phyloP scores from a whole-genome alignment of 2,888 invertebrate species.

The Spatulosminthurus flaviceps region DNA sequence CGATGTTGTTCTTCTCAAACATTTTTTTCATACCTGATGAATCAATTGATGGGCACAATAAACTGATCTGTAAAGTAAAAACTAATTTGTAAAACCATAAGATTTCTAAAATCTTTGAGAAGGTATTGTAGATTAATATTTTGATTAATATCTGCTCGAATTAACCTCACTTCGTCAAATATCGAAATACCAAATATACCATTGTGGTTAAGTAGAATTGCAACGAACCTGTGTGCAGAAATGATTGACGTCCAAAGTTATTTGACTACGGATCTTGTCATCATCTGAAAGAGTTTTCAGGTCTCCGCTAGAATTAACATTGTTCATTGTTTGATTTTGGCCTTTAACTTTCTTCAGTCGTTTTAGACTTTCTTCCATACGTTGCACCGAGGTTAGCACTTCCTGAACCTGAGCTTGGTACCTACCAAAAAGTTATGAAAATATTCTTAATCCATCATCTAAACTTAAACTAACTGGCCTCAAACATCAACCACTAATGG shows the following conservation, averaged over 20 bases:
- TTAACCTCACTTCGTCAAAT: no score
- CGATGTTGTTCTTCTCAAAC: constrained; percentile 51
- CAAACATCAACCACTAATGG: no score
- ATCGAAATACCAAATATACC: no score
- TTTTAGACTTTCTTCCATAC: constrained; percentile 92
- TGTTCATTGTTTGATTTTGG: constrained; percentile 65
- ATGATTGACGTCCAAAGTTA: constrained; percentile 83
- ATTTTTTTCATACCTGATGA: constrained; percentile 48
- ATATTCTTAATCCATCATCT: no score
- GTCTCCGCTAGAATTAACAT: constrained; percentile 64
- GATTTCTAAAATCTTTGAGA: no score
- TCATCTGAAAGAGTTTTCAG: constrained; percentile 79
- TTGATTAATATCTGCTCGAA: no score
- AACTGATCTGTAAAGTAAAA: constrained; percentile 50
- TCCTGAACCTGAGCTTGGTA: constrained; percentile 76
- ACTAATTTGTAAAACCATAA: no score
- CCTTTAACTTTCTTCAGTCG: constrained; percentile 86
- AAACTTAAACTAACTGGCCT: no score
- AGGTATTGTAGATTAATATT: no score
- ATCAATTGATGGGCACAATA: constrained; percentile 52
- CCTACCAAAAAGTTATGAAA: constrained; percentile 62
- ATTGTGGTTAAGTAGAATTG: neutral
- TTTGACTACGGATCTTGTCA: constrained; percentile 91
- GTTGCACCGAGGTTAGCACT: constrained; percentile 90
- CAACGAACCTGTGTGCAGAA: constrained; percentile 73